Evolutionary conservation across 2,888 invertebrate genomes (phyloP).

Genomic region (Parnassius apollo): DNA sequence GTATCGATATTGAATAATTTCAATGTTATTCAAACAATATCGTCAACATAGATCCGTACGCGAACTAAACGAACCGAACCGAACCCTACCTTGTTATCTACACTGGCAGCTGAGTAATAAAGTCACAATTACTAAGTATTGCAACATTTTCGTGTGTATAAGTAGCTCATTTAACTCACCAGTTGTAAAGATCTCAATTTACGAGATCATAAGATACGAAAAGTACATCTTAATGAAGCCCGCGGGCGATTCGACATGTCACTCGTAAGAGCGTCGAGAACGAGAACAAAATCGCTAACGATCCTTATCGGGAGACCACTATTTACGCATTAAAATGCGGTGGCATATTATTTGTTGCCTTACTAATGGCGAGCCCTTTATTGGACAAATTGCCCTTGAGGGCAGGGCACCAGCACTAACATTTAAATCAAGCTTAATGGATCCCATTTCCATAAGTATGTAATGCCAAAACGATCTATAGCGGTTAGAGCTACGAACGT

Average conservation of each 20-base stretch:
- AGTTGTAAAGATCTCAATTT: conserved; percentile 21
- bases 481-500: conserved; percentile 33
- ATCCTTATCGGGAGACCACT: conserved; percentile 47
- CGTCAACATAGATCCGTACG: no score
- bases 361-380: conserved; percentile 50
- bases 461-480: conserved; percentile 39
- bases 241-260: conserved; percentile 33
- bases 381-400: conserved; percentile 62
- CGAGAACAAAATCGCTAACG: conserved; percentile 59
- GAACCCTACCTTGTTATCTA: no score
- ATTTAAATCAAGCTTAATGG: conserved; percentile 76
- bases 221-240: conserved; percentile 36
- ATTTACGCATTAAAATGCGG: conserved; percentile 53
- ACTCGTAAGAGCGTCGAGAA: conserved; percentile 19
- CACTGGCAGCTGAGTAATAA: no score
- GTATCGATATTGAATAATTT: no score
- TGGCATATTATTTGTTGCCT: conserved; percentile 41
- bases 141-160: conserved; percentile 14
- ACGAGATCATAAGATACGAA: conserved; percentile 20
- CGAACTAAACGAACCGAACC: no score
- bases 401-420: conserved; percentile 61
- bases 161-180: conserved; percentile 18
- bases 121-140: no score
- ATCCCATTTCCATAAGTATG: conserved; percentile 61
- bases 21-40: no score